Base-by-base conservation (phyloP, 2,888 invertebrate species). In the Meteorus colon region DNA sequence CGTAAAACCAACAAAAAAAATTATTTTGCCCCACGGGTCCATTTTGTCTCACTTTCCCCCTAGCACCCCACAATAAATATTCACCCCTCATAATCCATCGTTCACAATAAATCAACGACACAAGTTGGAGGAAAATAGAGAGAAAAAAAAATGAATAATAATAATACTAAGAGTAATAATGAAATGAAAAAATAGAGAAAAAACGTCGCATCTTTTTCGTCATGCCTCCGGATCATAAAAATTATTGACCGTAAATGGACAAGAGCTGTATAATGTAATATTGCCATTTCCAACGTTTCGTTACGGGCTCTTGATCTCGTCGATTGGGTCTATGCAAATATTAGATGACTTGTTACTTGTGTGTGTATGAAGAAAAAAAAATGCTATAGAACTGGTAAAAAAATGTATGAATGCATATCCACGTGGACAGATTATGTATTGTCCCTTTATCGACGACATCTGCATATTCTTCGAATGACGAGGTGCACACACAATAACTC, bases 241-340 rank as follows among this genome's bases (percentile, higher is more conserved):
- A 77, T 79, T 73, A 79, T 79, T 73, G 77, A 77, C 63, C 73
- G 69, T 77, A 71, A 55, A 75, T 75, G 59, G 71, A 48, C 73
- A 71, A 59, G 51, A 66, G 74, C 71, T 74, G 79, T 81, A 78
- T 76, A 77, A 81, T 55, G 19, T 55, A 19, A 24, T 51, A 45
- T 45, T 45, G 45, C 14, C 16, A 80, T 82, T 83, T 81, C 81
- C 83, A 80, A 75, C 82, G 78, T 84, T 88, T 87, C 84, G 87
- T 87, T 82, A 87, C 84, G 86, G 86, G 76, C 84, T 78, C 86
- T 87, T 81, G 83, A 84, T 71, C 80, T 78, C 78, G 75, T 74
- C 63, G 70, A 77, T 65, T 68, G 76, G 81, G 81, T 82, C 82
- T 84, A 88, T 88, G 88, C 88, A 88, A 89, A 89, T 87, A 87